Conservation (phyloP, 2,888 invertebrate genomes). For the Thereva unica region DNA sequence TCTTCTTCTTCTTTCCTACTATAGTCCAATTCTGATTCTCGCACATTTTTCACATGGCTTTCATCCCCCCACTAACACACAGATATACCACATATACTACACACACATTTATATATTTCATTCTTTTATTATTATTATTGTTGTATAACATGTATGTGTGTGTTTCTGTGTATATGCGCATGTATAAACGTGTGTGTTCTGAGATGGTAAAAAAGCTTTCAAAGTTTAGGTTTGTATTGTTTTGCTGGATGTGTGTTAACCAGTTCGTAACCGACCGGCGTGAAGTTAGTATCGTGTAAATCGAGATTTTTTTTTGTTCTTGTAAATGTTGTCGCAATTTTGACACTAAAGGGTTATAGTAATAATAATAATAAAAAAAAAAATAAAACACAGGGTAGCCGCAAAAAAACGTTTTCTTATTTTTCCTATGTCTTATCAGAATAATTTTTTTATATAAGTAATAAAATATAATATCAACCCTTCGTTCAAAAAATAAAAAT, state of each 20-base stretch:
- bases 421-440: no score
- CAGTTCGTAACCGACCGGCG: slow-evolving; percentile 60
- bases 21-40: slow-evolving; percentile 16
- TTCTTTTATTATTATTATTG: no score
- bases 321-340: slow-evolving; percentile 39
- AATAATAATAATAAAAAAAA: no score
- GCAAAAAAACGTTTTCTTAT: no score
- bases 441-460: no score
- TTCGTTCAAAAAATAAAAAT: no score
- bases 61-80: no score
- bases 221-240: slow-evolving; percentile 49
- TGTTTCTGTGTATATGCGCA: slow-evolving; percentile 5
- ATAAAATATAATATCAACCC: no score
- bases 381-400: no score
- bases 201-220: slow-evolving; percentile 34
- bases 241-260: slow-evolving; percentile 54
- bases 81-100: no score
- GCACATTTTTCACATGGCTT: slow-evolving; percentile 6
- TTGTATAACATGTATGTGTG: background rate
- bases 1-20: slow-evolving; percentile 23
- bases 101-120: no score
- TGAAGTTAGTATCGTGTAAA: slow-evolving; percentile 57
- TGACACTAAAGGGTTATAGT: slow-evolving; percentile 11
- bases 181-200: slow-evolving; percentile 1
- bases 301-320: slow-evolving; percentile 44